Base-by-base conservation (phyloP, 2,888 invertebrate genomes). In the Acanthosoma haemorrhoidale region DNA sequence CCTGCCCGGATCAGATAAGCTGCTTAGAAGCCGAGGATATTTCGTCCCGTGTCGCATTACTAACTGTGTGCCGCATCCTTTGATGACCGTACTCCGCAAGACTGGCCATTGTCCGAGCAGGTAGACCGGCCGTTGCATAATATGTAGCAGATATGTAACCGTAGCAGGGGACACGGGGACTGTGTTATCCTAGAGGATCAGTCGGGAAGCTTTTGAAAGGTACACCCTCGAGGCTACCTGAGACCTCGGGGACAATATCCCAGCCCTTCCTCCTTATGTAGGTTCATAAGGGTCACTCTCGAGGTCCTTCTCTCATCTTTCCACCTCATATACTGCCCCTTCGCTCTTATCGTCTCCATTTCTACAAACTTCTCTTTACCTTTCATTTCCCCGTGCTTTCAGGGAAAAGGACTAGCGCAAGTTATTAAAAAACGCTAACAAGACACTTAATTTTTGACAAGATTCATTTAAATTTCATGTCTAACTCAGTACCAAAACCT, bases 271-370 rank as follows among this genome's bases (percentile, higher is more conserved):
- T 51, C n/a, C n/a, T n/a, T n/a, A n/a, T n/a, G n/a, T n/a, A n/a
- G n/a, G n/a, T n/a, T n/a, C 51, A 51, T 51, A 51, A 51, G 51
- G 51, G 51, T 51, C 51, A 51, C 51, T 25, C 51, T 51, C n/a
- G 25, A 51, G 51, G 51, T 2, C 3, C 21, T 51, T 51, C 51
- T 25, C 51, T 51, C 51, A 51, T 51, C 51, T 51, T 51, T 51
- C 32, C 32, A 32, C 25, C 51, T 51, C 51, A 51, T 51, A 51
- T 51, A 25, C 25, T 13, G 13, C 8, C 25, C 25, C 4, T 25
- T 51, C 51, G n/a, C 25, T 51, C 51, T 18, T n/a, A n/a, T 51
- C 51, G 25, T 51, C 51, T 51, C 51, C 51, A 51, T 51, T 51
- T 51, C 51, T 51, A 4, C 25, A 51, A 51, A 51, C n/a, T n/a